phyloP scores from a whole-genome alignment of 2,888 invertebrate genomes.

The Tanaodytes sp. region DNA sequence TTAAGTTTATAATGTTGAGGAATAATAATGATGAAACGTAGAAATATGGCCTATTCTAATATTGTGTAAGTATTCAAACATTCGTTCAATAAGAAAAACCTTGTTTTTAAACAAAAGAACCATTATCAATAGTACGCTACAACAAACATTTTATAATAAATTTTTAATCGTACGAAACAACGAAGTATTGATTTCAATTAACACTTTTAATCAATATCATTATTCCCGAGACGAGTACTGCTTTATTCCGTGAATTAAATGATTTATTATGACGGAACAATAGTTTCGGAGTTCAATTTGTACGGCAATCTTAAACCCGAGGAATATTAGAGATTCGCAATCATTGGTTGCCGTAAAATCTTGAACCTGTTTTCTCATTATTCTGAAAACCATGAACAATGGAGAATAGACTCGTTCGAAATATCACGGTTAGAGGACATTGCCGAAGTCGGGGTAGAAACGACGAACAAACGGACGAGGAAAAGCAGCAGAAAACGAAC shows the following conservation, averaged over 20 bases:
- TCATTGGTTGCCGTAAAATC: conserved; percentile 36
- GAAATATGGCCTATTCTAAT: no score
- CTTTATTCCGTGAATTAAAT: conserved; percentile 28
- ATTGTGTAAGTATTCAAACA: no score
- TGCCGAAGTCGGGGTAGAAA: conserved; percentile 41
- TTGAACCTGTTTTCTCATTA: conserved; percentile 46
- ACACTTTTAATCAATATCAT: conserved; percentile 12
- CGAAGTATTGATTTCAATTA: conserved; percentile 28
- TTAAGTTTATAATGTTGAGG: no score
- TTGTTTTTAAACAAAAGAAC: no score
- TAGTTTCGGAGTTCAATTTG: conserved; percentile 40
- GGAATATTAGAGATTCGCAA: conserved; percentile 42
- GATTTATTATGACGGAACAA: conserved; percentile 45
- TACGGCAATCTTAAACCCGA: conserved; percentile 18
- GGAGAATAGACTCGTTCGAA: conserved; percentile 39
- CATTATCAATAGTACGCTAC: no score
- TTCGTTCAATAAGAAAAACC: no score
- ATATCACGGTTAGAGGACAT: conserved; percentile 43
- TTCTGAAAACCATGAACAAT: conserved; percentile 49
- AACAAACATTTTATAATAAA: no score
- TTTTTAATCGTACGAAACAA: no score
- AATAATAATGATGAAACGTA: no score
- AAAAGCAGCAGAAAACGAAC: conserved; percentile 31
- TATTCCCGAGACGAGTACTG: conserved; percentile 5
- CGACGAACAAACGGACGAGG: conserved; percentile 40